These are phyloP conservation scores for Drosophila burlai DNA, from an alignment of 1,140 invertebrate species.

Conservation along the genomic window DNA sequence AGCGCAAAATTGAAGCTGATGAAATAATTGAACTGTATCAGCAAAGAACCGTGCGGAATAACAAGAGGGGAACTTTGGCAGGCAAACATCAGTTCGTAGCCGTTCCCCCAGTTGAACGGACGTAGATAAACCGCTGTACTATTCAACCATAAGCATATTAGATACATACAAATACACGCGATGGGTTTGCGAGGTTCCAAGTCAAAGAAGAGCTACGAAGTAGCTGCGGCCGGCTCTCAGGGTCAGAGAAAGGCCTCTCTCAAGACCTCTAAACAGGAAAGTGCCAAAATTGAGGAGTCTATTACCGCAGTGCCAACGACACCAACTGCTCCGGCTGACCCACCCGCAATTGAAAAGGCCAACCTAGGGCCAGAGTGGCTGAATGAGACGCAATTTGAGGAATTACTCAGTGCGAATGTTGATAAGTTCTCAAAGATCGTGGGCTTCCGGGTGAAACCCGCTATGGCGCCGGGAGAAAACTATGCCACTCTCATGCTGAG, in stretches of 20 bases:
- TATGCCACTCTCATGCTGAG: slow-evolving; percentile 74
- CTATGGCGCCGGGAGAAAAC: slow-evolving; percentile 67
- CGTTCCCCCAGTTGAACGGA: slow-evolving; percentile 26
- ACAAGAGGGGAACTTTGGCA: slow-evolving; percentile 15
- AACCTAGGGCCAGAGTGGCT: slow-evolving; percentile 83
- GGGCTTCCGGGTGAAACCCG: slow-evolving; percentile 54
- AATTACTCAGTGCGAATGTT: slow-evolving; percentile 75
- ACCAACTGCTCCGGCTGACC: background rate
- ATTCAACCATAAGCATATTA: background rate
- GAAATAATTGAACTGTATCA: slow-evolving; percentile 49
- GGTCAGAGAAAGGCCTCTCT: slow-evolving; percentile 1
- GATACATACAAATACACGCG: background rate
- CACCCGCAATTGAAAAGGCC: slow-evolving; percentile 10
- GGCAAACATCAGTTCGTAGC: slow-evolving; percentile 36
- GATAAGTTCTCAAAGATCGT: slow-evolving; percentile 74
- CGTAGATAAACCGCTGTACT: slow-evolving; percentile 9
- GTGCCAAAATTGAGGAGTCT: background rate
- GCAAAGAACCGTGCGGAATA: slow-evolving; percentile 2
- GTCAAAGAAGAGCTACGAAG: slow-evolving; percentile 42
- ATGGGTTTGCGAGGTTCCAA: slow-evolving; percentile 48
- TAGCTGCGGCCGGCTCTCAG: slow-evolving; percentile 1
- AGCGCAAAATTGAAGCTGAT: slow-evolving; percentile 32
- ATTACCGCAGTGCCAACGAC: background rate
- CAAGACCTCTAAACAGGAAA: background rate
- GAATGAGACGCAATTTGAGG: slow-evolving; percentile 82